A percentile compares a stretch with the other conserved stretches of the same genome.
phyloP scores from a whole-genome alignment of 2,113 vertebrate genomes.

The Mesembrinibis cayennensis region DNA sequence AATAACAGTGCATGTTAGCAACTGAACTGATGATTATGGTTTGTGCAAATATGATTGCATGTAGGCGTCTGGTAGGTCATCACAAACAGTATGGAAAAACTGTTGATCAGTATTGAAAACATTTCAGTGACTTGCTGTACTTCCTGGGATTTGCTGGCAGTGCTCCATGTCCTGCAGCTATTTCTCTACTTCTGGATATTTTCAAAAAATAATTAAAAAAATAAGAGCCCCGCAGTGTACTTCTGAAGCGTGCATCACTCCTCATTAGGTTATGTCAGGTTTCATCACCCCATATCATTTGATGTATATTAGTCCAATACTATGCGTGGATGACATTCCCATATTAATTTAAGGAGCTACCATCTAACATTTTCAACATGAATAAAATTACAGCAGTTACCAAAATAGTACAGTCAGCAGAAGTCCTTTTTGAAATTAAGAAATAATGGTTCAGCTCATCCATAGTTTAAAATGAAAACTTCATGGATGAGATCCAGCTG shows the following conservation, averaged over 20 bases:
- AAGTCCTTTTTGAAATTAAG: background rate
- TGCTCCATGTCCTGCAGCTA: background rate
- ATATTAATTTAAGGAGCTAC: background rate
- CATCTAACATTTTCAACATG: slow-evolving; percentile 1
- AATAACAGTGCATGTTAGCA: background rate
- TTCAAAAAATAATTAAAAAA: background rate
- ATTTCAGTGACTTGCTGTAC: background rate
- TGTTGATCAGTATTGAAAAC: background rate
- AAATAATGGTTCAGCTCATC: background rate
- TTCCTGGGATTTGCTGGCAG: background rate
- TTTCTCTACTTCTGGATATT: background rate
- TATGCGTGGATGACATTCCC: background rate
- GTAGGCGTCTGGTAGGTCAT: background rate
- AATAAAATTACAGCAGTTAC: background rate
- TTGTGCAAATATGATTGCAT: background rate
- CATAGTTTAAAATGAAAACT: background rate
- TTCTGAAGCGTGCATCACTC: background rate
- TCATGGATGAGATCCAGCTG: background rate
- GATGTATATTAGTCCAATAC: background rate
- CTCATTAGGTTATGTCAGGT: background rate
- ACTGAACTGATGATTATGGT: background rate
- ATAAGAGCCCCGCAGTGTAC: background rate
- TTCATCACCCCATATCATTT: background rate
- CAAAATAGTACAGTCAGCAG: background rate
- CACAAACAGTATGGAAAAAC: background rate